Evolutionary conservation across 2,113 vertebrate species (phyloP).

Genomic region (Bambusicola thoracicus): DNA sequence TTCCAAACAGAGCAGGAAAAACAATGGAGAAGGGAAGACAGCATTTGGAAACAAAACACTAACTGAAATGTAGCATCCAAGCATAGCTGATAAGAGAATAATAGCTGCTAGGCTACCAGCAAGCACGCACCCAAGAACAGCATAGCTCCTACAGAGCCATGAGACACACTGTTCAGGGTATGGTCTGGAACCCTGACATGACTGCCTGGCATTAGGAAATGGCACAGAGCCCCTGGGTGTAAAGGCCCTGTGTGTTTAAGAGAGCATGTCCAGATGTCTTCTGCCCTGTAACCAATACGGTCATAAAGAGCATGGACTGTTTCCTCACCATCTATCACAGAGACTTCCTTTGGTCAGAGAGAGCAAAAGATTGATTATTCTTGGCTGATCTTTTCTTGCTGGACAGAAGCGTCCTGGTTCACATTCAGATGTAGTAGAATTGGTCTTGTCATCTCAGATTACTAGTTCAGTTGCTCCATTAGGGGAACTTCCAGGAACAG

Average conservation of each 20-base stretch:
- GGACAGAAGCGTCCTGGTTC: conserved; percentile 23
- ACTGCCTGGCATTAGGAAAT: not conserved
- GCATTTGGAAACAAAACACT: not conserved
- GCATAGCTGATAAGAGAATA: not conserved
- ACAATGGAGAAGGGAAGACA: not conserved
- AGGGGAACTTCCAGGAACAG: not conserved
- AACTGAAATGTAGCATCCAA: not conserved
- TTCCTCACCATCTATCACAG: conserved; percentile 46
- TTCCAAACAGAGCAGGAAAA: not conserved
- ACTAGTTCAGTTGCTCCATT: conserved; percentile 12
- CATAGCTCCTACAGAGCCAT: not conserved
- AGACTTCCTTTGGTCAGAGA: conserved; percentile 15
- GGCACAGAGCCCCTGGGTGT: conserved; percentile 1
- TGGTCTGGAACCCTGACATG: conserved; percentile 9
- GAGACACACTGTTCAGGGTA: not conserved
- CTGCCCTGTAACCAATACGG: not conserved
- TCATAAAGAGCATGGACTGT: conserved; percentile 37
- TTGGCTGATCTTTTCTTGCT: conserved; percentile 43
- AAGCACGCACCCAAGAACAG: not conserved
- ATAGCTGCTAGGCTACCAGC: conserved; percentile 1
- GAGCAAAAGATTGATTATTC: conserved; percentile 33
- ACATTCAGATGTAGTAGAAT: conserved; percentile 21
- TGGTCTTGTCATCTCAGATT: conserved; percentile 32
- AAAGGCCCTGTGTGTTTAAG: conserved; percentile 10
- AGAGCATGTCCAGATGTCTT: conserved; percentile 40